Conservation (phyloP, 2,113 vertebrate genomes). For the Pyxicephalus adspersus region DNA sequence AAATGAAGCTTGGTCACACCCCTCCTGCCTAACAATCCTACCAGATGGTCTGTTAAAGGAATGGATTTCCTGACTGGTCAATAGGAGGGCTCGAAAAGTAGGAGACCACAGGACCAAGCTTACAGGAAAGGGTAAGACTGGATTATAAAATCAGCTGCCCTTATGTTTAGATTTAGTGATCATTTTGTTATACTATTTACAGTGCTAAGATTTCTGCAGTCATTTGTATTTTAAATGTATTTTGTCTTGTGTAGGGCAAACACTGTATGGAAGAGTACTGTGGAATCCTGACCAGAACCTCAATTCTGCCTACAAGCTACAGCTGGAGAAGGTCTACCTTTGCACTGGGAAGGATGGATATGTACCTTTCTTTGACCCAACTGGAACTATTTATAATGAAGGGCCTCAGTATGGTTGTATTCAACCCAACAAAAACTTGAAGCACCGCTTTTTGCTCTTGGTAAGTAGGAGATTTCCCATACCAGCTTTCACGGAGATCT, state of each 20-base stretch:
- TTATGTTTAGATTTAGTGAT: too few species aligned
- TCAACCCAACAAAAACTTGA: constrained; percentile 92
- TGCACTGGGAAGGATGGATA: constrained; percentile 93
- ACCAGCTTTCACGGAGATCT: too few species aligned
- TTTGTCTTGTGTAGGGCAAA: constrained; percentile 80
- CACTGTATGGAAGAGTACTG: constrained; percentile 89
- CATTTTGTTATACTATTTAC: not conserved
- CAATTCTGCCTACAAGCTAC: constrained; percentile 89
- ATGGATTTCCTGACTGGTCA: too few species aligned
- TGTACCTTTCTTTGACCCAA: constrained; percentile 96
- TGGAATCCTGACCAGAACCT: constrained; percentile 97
- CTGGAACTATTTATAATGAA: constrained; percentile 93
- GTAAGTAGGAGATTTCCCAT: constrained; percentile 63
- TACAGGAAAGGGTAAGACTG: too few species aligned
- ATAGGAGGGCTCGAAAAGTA: too few species aligned
- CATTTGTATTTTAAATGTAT: not conserved
- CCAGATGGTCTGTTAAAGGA: too few species aligned
- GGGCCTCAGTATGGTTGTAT: constrained; percentile 97
- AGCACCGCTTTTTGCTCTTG: constrained; percentile 93
- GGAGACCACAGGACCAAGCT: too few species aligned
- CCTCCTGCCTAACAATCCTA: too few species aligned
- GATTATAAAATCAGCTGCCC: too few species aligned
- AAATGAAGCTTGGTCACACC: too few species aligned
- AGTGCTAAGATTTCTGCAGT: too few species aligned
- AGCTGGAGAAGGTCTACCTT: constrained; percentile 96